Evolutionary conservation across 2,888 invertebrate species (phyloP).

Genomic region (Meta bourneti): DNA sequence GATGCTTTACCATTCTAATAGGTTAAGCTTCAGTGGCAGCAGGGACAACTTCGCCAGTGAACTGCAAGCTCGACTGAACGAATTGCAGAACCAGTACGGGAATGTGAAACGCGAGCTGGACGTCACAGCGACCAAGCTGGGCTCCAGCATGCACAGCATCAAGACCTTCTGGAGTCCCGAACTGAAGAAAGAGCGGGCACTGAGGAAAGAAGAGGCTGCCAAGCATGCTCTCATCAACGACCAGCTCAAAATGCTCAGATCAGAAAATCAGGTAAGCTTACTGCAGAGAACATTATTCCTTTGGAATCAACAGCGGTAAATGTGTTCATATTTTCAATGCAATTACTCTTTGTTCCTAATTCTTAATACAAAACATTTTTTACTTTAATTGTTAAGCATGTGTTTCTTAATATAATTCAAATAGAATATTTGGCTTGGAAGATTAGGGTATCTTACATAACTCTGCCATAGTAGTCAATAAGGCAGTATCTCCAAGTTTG

Average conservation of each 20-base stretch:
- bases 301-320: no score
- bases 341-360: not conserved
- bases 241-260: slow-evolving; percentile 96
- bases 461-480: no score
- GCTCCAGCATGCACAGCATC: slow-evolving; percentile 99
- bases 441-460: no score
- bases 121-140: slow-evolving; percentile 97
- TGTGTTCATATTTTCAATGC: no score
- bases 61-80: slow-evolving; percentile 95
- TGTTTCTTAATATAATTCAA: not conserved
- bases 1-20: not conserved
- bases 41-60: slow-evolving; percentile 88
- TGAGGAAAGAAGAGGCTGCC: slow-evolving; percentile 98
- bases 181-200: slow-evolving; percentile 97
- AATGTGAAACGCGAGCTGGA: slow-evolving; percentile 96
- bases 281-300: not conserved
- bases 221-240: slow-evolving; percentile 98
- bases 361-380: not conserved
- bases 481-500: no score
- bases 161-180: slow-evolving; percentile 99
- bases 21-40: slow-evolving; percentile 56
- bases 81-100: slow-evolving; percentile 94
- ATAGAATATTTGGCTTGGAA: no score
- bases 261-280: slow-evolving; percentile 92
- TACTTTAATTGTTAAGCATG: not conserved